Percentiles rank a stretch among this genome's conserved stretches.
phyloP scores from a whole-genome alignment of 2,113 vertebrate genomes.

The Grammomys surdaster region DNA sequence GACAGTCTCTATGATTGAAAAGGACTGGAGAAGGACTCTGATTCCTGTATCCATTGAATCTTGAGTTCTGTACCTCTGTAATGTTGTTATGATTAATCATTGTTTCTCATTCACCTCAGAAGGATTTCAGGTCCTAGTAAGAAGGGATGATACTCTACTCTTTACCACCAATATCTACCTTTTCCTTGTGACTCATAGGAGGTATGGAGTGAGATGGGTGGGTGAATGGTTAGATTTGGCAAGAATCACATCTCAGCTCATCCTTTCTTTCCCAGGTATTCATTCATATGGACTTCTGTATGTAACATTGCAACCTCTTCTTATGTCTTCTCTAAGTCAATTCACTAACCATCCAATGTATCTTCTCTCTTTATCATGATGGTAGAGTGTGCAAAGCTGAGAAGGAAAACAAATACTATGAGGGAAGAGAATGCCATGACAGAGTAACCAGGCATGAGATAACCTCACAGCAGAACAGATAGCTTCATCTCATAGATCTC shows the following conservation, averaged over 20 bases:
- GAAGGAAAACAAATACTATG: background rate
- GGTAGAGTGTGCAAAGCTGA: background rate
- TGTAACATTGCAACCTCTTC: background rate
- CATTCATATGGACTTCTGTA: background rate
- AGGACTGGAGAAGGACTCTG: background rate
- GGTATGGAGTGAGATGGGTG: background rate
- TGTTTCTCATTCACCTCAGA: background rate
- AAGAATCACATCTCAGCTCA: background rate
- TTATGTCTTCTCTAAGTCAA: background rate
- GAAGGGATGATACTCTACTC: background rate
- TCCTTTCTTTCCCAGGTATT: background rate
- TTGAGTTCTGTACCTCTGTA: background rate
- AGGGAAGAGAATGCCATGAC: background rate
- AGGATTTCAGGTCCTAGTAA: background rate
- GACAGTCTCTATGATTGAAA: background rate
- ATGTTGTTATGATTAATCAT: background rate
- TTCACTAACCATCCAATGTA: background rate
- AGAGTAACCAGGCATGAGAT: background rate
- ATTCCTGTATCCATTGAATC: background rate
- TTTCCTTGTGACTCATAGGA: background rate
- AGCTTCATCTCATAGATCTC: background rate
- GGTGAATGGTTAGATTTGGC: background rate
- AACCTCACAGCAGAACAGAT: background rate
- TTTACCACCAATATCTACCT: background rate
- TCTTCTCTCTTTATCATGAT: background rate